These are phyloP conservation scores for Cerastis rubricosa DNA, from an alignment of 2,888 invertebrate species.

Conservation along the genomic window DNA sequence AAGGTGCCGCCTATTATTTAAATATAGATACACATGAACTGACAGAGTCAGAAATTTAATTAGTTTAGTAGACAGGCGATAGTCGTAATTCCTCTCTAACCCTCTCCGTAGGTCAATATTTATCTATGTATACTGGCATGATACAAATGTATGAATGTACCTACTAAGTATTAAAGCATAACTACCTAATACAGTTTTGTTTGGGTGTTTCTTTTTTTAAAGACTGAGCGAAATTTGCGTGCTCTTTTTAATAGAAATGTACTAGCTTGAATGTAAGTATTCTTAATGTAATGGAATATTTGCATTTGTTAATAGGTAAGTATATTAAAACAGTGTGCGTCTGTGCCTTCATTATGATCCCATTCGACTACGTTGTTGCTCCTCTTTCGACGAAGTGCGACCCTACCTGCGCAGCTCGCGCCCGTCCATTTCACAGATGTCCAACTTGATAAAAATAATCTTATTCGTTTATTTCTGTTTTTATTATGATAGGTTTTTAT, in stretches of 20 bases:
- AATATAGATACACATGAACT: neutral
- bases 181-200: neutral
- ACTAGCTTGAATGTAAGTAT: neutral
- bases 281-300: neutral
- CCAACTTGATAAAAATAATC: conserved; percentile 30
- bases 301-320: neutral
- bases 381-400: conserved; percentile 29
- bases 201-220: neutral
- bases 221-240: neutral
- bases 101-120: neutral
- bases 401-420: conserved; percentile 32
- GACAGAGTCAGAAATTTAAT: neutral
- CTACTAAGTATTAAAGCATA: neutral
- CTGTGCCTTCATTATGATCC: conserved; percentile 8
- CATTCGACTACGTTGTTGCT: conserved; percentile 11
- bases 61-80: neutral
- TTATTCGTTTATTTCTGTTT: conserved; percentile 15
- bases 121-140: neutral
- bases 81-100: neutral
- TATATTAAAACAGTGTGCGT: neutral
- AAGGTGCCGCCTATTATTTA: neutral
- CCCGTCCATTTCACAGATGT: conserved; percentile 42
- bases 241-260: neutral
- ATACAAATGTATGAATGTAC: neutral
- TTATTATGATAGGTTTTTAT: neutral